These are phyloP conservation scores for Pristis pectinata DNA, from an alignment of 2,797 vertebrate genomes.

Conservation along the genomic window DNA sequence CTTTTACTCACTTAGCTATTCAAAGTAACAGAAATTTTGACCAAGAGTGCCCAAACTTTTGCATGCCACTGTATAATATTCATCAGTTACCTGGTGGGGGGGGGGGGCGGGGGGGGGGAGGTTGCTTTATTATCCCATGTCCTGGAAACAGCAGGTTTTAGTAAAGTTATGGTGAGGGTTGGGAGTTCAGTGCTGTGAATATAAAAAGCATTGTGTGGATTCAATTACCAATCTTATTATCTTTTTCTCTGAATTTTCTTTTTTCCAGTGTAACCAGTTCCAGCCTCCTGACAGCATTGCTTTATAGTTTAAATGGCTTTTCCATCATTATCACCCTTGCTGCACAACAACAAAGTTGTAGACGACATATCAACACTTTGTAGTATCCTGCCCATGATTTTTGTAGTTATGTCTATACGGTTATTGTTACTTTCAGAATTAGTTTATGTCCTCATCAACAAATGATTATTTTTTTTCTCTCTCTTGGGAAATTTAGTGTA, in stretches of 20 bases:
- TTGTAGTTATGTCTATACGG: not conserved
- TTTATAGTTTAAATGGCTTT: not conserved
- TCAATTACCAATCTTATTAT: not conserved
- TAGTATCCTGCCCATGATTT: not conserved
- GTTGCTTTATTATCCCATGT: too few species aligned
- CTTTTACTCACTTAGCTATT: too few species aligned
- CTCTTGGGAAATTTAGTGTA: slow-evolving; percentile 62
- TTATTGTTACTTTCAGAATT: not conserved
- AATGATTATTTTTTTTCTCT: not conserved
- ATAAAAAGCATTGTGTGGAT: not conserved
- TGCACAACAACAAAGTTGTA: not conserved
- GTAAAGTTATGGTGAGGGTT: not conserved
- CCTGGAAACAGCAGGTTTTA: not conserved
- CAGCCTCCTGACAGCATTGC: not conserved
- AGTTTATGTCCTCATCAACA: not conserved
- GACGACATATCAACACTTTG: not conserved
- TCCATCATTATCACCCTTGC: not conserved
- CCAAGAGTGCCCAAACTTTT: too few species aligned
- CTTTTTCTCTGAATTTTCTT: not conserved
- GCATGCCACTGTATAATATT: too few species aligned
- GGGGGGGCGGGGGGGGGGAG: too few species aligned
- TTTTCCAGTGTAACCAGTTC: not conserved
- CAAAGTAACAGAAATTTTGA: too few species aligned
- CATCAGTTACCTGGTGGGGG: too few species aligned
- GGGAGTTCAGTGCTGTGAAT: not conserved